Evolutionary conservation across 2,797 vertebrate genomes (phyloP).

Genomic region (Anisognathus igniventris): DNA sequence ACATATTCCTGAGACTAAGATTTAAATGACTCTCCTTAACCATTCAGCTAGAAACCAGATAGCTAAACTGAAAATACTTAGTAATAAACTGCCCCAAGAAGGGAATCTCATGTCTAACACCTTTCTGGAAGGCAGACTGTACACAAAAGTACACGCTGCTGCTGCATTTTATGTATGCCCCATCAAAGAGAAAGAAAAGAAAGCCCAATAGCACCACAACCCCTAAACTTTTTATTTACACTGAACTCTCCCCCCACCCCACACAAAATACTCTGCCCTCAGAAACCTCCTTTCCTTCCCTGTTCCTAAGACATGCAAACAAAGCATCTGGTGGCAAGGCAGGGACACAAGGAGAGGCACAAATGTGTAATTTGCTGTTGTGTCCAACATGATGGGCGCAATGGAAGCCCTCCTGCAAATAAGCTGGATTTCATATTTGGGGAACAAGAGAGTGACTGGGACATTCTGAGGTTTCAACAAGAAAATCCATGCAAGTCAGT

Average conservation of each 20-base stretch:
- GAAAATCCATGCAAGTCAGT: neutral
- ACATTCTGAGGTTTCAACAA: neutral
- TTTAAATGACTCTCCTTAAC: neutral
- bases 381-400: neutral
- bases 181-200: neutral
- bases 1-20: neutral
- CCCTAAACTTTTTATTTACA: neutral
- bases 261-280: neutral
- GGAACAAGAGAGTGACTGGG: rapidly evolving
- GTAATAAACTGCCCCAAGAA: neutral
- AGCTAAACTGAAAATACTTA: neutral
- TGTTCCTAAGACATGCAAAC: neutral
- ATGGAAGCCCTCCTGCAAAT: neutral
- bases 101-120: neutral
- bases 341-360: neutral
- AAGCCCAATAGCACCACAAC: neutral
- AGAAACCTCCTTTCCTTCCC: neutral
- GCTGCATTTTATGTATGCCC: rapidly evolving
- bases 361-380: rapidly evolving
- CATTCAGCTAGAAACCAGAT: neutral
- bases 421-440: neutral
- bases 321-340: neutral
- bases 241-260: rapidly evolving
- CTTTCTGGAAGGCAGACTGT: neutral
- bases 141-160: neutral